phyloP scores from a whole-genome alignment of 2,797 vertebrate genomes.

The Pantherophis alleghaniensis region DNA sequence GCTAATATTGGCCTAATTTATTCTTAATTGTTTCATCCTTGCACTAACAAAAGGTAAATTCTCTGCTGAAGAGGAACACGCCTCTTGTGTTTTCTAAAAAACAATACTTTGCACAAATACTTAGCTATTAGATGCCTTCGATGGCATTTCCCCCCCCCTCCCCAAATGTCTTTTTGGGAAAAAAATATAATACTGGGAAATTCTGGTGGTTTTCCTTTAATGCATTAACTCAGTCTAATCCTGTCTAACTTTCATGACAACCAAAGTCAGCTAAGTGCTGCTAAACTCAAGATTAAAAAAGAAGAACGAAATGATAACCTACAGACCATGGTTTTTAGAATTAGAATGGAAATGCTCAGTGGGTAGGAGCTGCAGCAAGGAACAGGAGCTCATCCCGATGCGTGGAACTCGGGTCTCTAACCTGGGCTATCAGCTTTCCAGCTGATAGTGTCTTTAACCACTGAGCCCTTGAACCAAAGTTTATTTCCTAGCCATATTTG shows the following conservation, averaged over 20 bases:
- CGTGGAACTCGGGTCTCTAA: background rate
- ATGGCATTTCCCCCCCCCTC: too few relatives aligned
- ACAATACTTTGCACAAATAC: background rate
- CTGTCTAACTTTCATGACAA: background rate
- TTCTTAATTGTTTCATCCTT: background rate
- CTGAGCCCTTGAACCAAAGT: background rate
- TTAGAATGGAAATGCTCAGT: background rate
- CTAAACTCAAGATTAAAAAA: background rate
- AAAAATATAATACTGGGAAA: background rate
- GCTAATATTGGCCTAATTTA: background rate
- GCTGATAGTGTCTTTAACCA: background rate
- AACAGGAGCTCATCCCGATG: background rate
- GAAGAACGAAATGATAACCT: background rate
- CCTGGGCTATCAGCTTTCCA: too few relatives aligned
- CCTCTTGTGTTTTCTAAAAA: background rate
- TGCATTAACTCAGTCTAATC: background rate
- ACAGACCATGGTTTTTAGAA: background rate
- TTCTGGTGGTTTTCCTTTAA: background rate
- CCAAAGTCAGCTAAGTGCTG: background rate
- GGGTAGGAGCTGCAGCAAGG: background rate
- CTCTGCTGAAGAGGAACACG: background rate
- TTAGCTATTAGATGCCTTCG: background rate
- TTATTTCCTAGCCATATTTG: background rate
- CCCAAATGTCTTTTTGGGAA: background rate
- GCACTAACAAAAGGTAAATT: background rate